Conservation (phyloP, 1,140 invertebrate genomes). For the Forficula auricularia region DNA sequence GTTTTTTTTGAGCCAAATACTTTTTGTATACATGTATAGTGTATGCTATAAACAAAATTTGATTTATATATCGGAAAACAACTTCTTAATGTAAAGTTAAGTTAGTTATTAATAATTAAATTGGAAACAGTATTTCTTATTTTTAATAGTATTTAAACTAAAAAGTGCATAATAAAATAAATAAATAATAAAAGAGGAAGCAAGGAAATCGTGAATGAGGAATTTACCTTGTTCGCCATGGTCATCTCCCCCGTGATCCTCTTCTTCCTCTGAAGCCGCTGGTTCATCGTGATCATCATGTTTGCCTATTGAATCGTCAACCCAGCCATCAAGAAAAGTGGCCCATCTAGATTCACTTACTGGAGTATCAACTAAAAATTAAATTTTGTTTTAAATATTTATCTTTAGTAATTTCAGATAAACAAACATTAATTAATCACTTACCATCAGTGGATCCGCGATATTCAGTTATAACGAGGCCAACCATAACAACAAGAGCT, state of each 20-base stretch:
- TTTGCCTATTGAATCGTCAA: constrained; percentile 40
- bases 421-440: constrained; percentile 17
- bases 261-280: background rate
- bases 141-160: too few relatives aligned
- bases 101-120: too few relatives aligned
- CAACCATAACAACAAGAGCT: constrained; percentile 47
- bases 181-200: too few relatives aligned
- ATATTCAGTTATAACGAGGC: constrained; percentile 59
- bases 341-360: constrained; percentile 50
- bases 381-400: too few relatives aligned
- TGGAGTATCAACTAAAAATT: constrained; percentile 45
- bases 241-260: background rate
- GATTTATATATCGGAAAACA: too few relatives aligned
- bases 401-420: constrained; percentile 8
- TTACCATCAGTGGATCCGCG: constrained; percentile 57
- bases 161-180: too few relatives aligned
- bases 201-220: too few relatives aligned
- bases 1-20: too few relatives aligned
- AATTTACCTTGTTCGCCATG: background rate
- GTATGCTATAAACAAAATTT: too few relatives aligned
- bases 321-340: constrained; percentile 54
- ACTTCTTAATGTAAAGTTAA: too few relatives aligned
- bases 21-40: too few relatives aligned
- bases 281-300: constrained; percentile 25
- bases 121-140: too few relatives aligned